Evolutionary conservation across 1,140 invertebrate genomes (phyloP).

Genomic region (Bombyx mori): ASM3026992v2 NC_085121.1:8635001-8635500

Average conservation of each 20-base stretch:
- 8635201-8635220: not conserved
- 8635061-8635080: slow-evolving; percentile 2
- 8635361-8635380: slow-evolving; percentile 3
- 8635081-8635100: not conserved
- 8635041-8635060: slow-evolving; percentile 5
- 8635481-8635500: too few species aligned
- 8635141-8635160: slow-evolving; percentile 1
- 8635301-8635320: slow-evolving; percentile 1
- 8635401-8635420: slow-evolving; percentile 2
- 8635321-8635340: not conserved
- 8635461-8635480: too few species aligned
- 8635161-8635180: slow-evolving; percentile 1
- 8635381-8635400: not conserved
- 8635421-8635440: not conserved
- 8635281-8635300: slow-evolving; percentile 3
- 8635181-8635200: not conserved
- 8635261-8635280: slow-evolving; percentile 4
- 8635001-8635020: slow-evolving; percentile 4
- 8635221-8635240: not conserved
- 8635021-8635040: slow-evolving; percentile 8
- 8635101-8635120: slow-evolving; percentile 1
- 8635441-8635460: too few species aligned
- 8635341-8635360: not conserved
- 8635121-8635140: not conserved
- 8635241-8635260: not conserved